A percentile compares a stretch with the other conserved stretches of the same genome.
Evolutionary conservation across 2,113 vertebrate genomes (phyloP).

Genomic region (Naja naja): DNA sequence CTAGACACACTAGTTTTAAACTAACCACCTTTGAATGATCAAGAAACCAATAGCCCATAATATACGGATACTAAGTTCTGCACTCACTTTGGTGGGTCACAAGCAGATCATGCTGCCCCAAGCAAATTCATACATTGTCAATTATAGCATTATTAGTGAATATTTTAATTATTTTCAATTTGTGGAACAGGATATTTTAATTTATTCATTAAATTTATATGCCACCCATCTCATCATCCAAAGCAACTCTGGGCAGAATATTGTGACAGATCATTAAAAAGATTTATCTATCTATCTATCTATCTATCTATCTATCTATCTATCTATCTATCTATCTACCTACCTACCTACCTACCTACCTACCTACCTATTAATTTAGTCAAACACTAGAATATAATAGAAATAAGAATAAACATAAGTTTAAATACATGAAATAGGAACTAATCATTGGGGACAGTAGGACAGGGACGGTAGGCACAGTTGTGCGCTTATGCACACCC

Average conservation of each 20-base stretch:
- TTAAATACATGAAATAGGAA: no score
- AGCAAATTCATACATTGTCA: neutral
- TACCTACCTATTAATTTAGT: no score
- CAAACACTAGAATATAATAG: no score
- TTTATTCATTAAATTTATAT: neutral
- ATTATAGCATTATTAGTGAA: neutral
- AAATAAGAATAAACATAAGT: no score
- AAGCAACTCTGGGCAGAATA: neutral
- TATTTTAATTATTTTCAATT: neutral
- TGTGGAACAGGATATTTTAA: neutral
- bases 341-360: no score
- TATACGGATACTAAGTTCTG: neutral
- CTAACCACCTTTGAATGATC: neutral
- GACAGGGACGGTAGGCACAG: no score
- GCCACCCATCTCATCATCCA: neutral
- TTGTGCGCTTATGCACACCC: no score
- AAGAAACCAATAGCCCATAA: neutral
- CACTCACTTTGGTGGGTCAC: neutral
- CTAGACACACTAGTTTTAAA: neutral
- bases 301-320: no score
- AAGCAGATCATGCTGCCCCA: neutral
- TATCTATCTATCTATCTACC: no score
- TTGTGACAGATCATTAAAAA: neutral
- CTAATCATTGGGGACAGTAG: no score
- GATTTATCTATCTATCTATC: no score